Percentiles rank a stretch among this genome's conserved stretches.
These are phyloP conservation scores for Cariama cristata DNA, from an alignment of 2,113 vertebrate genomes.

Conservation along the genomic window DNA sequence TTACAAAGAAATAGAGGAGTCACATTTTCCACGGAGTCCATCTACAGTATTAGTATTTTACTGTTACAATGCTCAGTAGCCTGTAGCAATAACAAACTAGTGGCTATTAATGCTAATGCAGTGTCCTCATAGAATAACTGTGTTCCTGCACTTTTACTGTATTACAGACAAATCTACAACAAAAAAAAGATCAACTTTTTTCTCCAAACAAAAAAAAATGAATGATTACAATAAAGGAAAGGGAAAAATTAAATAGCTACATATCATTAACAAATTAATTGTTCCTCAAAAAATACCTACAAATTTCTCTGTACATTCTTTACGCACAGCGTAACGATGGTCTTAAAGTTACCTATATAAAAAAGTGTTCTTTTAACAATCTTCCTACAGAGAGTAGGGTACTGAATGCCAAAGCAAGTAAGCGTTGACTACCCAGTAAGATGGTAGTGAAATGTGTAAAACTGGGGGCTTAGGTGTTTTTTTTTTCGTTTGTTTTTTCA, in stretches of 20 bases:
- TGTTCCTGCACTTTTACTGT: conserved; percentile 95
- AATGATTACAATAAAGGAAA: conserved; percentile 97
- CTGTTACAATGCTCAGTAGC: conserved; percentile 83
- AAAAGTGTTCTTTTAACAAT: conserved; percentile 88
- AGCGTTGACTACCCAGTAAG: conserved; percentile 82
- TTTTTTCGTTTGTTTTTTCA: not conserved
- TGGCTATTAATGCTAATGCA: conserved; percentile 88
- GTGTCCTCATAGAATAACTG: conserved; percentile 91
- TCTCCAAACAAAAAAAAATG: conserved; percentile 80
- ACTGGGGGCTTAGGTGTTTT: conserved; percentile 23
- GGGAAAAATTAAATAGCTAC: conserved; percentile 99
- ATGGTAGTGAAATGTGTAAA: conserved; percentile 85
- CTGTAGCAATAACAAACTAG: conserved; percentile 88
- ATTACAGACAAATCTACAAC: conserved; percentile 88
- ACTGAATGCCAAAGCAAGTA: conserved; percentile 86
- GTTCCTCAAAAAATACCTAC: conserved; percentile 99
- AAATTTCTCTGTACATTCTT: conserved; percentile 99
- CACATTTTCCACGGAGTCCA: conserved; percentile 75
- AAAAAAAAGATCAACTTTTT: conserved; percentile 99
- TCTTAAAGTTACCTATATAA: conserved; percentile 99
- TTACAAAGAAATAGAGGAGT: conserved; percentile 64
- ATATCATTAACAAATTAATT: conserved; percentile 99
- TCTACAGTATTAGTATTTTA: conserved; percentile 75
- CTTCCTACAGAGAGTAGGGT: conserved; percentile 92
- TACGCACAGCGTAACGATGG: conserved; percentile 99